Evolutionary conservation across 2,888 invertebrate species (phyloP).

Genomic region (Ochropleura leucogaster): DNA sequence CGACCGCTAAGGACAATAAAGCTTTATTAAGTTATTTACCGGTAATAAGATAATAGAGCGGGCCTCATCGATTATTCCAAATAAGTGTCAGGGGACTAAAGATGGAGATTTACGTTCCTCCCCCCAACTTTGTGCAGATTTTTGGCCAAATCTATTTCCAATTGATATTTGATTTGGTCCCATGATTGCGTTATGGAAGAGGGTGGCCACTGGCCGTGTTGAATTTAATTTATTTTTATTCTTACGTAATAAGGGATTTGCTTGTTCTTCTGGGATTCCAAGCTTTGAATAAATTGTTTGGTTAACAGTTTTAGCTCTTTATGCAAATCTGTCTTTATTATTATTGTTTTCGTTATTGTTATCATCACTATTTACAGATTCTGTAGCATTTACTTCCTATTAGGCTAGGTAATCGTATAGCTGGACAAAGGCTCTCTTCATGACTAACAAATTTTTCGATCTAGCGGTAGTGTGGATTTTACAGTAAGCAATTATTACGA

Average conservation of each 20-base stretch:
- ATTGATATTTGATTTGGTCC: slow-evolving; percentile 71
- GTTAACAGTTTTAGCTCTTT: slow-evolving; percentile 16
- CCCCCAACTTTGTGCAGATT: slow-evolving; percentile 67
- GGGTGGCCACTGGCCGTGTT: slow-evolving; percentile 62
- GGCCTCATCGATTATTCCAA: slow-evolving; percentile 65
- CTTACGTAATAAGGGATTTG: slow-evolving; percentile 55
- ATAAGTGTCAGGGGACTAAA: slow-evolving; percentile 67
- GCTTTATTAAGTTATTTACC: slow-evolving; percentile 61
- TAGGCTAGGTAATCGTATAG: no score
- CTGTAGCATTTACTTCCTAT: no score
- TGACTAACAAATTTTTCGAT: no score
- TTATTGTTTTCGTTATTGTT: neutral
- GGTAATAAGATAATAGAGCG: slow-evolving; percentile 63
- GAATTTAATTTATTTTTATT: slow-evolving; percentile 63
- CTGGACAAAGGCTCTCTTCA: no score
- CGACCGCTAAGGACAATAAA: slow-evolving; percentile 31
- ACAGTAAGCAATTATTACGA: no score
- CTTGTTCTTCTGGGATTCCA: slow-evolving; percentile 49
- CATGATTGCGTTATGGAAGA: slow-evolving; percentile 63
- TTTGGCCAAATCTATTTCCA: slow-evolving; percentile 70
- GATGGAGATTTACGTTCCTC: slow-evolving; percentile 63
- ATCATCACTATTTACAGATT: neutral
- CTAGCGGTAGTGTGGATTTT: no score
- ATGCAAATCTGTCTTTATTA: neutral
- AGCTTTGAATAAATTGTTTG: slow-evolving; percentile 49